Evolutionary conservation across 2,888 invertebrate species (phyloP), one percentile per base, ranked within the genome.

Genomic region (Nemapogon koenigi): DNA sequence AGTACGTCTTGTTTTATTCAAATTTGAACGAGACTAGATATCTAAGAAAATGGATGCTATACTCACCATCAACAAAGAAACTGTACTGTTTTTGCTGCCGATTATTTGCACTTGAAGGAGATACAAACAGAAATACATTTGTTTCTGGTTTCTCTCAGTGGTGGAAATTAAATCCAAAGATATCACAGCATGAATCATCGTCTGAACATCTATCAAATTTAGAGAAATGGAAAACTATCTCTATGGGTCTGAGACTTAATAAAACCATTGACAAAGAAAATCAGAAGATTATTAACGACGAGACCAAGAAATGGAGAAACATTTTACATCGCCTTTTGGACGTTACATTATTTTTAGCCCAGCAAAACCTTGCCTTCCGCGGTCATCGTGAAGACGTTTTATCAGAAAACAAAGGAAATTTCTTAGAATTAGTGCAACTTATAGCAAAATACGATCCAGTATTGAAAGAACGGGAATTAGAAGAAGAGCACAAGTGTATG

Each of bases 371-470:
- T 32, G 38, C 38, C 32, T 38, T 38, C 14, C 31, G 26, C 22
- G 32, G 32, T 26, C 16, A 22, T 22, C 6, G 22, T 7, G 22
- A 22, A 22, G 22, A 22, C 8, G 7, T 8, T 22, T 22, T 8
- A 22, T 29, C 17, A 11, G 38, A 11, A 6, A 38, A 38, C 25
- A 32, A 29, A 27, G 35, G 39, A 28, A 41, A 30, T 39, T 41
- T 41, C 16, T 14, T 41, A 32, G 37, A 41, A 41, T 13, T 39
- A 14, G 39, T 41, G 19, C 18, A 35, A 36, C 31, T 41, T 17
- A n/a, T 41, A 22, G 29, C 39, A 16, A 39, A 41, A 39, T 41
- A 41, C 35, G 32, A 41, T 28, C 22, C 36, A 30, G 41, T 41
- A 18, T 32, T 39, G 16, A 39, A 36, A n/a, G n/a, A n/a, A n/a